Evolutionary conservation across 2,797 vertebrate genomes (phyloP), one percentile per base, ranked within the genome.

Genomic region (Rhinatrema bivittatum): DNA sequence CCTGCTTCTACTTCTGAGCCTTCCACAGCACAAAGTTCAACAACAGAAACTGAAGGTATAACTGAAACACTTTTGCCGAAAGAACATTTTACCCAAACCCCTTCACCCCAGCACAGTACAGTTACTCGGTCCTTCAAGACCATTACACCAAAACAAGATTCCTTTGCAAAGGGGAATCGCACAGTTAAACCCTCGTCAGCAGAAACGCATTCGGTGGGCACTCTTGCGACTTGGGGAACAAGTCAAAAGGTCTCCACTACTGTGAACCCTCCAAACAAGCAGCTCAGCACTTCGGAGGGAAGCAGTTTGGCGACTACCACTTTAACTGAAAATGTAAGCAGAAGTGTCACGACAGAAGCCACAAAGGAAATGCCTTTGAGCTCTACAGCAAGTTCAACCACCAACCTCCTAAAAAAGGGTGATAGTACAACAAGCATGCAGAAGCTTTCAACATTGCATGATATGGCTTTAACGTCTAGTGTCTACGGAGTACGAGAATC

Each of bases 61-160:
- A 23, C 13, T 32, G 22, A 10, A 43, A 31, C 29, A 25, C 20
- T 27, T 20, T 32, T 20, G 9, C 31, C 28, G 20, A 32, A 35
- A 35, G 43, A 31, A 11, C 39, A 14, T 19, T 6, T 42, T 36
- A 47, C 23, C 7, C 23, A 45, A 17, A 33, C 36, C 25, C 38
- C 55, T 23, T 46, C n/a, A n/a, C n/a, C n/a, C 18, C 36, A 45
- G 16, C 20, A 14, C 15, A 38, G 19, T 15, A 46, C 46, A 32
- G 37, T 32, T 16, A 54, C 26, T 29, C 34, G 45, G 36, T 3
- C 52, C 15, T 42, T 19, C 22, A 41, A 53, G 45, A 21, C 20
- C 12, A 58, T 41, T 31, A 66, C 60, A 18, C 32, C 20, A 34
- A 70, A 46, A 35, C 19, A 29, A 34, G n/a, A n/a, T n/a, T n/a